Evolutionary conservation across 2,797 vertebrate genomes (phyloP).

Genomic region (Triplophysa bombifrons): DNA sequence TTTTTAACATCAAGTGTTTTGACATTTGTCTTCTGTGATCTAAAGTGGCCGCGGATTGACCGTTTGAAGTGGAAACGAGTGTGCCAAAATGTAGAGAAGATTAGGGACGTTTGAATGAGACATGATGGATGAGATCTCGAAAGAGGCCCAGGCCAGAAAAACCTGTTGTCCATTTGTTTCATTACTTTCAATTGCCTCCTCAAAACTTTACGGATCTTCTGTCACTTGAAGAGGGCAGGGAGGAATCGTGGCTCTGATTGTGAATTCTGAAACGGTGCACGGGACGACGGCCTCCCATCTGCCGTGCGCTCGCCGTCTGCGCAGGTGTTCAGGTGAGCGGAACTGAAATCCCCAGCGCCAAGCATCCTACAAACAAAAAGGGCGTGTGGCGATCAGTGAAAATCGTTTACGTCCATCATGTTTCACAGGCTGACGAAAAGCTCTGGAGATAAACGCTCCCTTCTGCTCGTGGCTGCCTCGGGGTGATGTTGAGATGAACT

Average conservation of each 20-base stretch:
- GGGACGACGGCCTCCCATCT: constrained; percentile 39
- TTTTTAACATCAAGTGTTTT: constrained; percentile 27
- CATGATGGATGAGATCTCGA: background rate
- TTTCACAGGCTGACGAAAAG: constrained; percentile 59
- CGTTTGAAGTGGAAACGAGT: constrained; percentile 53
- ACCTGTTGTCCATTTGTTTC: constrained; percentile 10
- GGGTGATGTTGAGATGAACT: constrained; percentile 63
- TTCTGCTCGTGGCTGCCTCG: constrained; percentile 56
- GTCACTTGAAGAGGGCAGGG: constrained; percentile 37
- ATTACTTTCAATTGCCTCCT: constrained; percentile 16
- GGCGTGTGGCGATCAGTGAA: constrained; percentile 45
- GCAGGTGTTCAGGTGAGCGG: constrained; percentile 53
- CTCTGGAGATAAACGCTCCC: constrained; percentile 57
- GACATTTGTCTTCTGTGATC: constrained; percentile 42
- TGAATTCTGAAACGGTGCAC: constrained; percentile 52
- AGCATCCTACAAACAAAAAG: constrained; percentile 53
- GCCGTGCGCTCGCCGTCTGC: constrained; percentile 4
- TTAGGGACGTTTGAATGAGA: constrained; percentile 29
- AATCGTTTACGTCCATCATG: constrained; percentile 62
- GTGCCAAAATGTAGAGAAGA: constrained; percentile 41
- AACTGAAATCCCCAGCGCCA: constrained; percentile 56
- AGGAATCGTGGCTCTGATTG: constrained; percentile 47
- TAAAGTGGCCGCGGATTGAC: constrained; percentile 42
- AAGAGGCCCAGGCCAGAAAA: background rate
- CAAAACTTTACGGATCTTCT: constrained; percentile 50